Evolutionary conservation across 2,888 invertebrate genomes (phyloP), one percentile per base, ranked within the genome.

Genomic region (Drosophila flavopinicola): DNA sequence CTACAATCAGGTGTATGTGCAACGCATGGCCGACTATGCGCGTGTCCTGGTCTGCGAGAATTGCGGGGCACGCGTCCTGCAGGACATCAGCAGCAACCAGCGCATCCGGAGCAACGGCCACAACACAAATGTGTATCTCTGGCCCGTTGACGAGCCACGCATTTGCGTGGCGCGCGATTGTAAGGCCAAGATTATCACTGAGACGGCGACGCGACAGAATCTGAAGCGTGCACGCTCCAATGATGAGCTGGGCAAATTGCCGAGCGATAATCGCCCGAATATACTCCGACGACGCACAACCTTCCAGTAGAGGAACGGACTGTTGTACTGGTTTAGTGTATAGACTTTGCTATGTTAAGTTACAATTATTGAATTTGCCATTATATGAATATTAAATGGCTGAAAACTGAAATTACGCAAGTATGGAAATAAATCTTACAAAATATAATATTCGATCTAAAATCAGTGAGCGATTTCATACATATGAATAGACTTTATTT

Each of bases 401-500:
- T 35, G 1, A 41, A 13, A 3, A 30, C n/a, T 33, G 13, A 33
- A 47, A 17, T 33, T 35, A 35, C 20, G 4, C 20, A 20, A 20
- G 4, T 11, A n/a, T n/a, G n/a, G n/a, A n/a, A 13, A 29, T 1
- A 17, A 30, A 15, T 6, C 20, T 20, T 20, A 20, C 20, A 20
- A 27, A 13, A 24, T 15, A 20, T 23, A 39, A n/a, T n/a, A n/a
- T n/a, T n/a, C n/a, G n/a, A n/a, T n/a, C n/a, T 20, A 45, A 61
- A 30, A 53, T 20, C n/a, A 44, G 6, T 13, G 9, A 27, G 3
- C 4, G 15, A 13, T 41, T 48, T 38, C 33, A 38, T 78, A 57
- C 45, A 58, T 68, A 61, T 83, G 80, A 78, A 66, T 83, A 76
- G 47, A 60, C 52, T 80, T 84, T 80, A 80, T 80, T 78, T 77